These are phyloP conservation scores for Listronotus bonariensis DNA, from an alignment of 1,140 invertebrate species.

Conservation along the genomic window DNA sequence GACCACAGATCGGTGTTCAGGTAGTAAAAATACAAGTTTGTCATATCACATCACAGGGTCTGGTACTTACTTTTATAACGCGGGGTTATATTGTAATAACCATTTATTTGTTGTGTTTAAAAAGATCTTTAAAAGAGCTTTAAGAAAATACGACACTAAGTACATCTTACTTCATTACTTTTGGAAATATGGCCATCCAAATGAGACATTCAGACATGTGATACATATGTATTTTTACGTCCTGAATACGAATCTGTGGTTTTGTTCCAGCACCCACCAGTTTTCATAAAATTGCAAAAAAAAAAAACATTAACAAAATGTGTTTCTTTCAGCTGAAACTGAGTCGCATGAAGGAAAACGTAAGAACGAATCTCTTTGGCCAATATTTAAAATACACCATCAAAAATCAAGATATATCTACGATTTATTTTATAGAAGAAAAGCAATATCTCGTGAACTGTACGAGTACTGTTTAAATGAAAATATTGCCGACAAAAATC, in stretches of 20 bases:
- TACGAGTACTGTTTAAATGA: slow-evolving; percentile 98
- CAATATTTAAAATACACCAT: slow-evolving; percentile 99
- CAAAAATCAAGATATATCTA: slow-evolving; percentile 98
- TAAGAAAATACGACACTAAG: too few species aligned
- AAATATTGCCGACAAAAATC: slow-evolving; percentile 95
- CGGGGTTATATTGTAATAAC: too few species aligned
- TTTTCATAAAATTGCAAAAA: background rate
- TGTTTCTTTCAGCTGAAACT: slow-evolving; percentile 51
- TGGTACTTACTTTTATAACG: too few species aligned
- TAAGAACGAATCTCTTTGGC: slow-evolving; percentile 98
- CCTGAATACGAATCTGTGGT: background rate
- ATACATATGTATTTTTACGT: too few species aligned
- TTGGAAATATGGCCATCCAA: too few species aligned
- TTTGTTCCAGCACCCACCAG: background rate
- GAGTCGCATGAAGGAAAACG: slow-evolving; percentile 99
- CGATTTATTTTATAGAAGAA: slow-evolving; percentile 94
- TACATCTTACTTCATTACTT: too few species aligned
- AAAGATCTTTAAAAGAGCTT: too few species aligned
- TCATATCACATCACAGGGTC: too few species aligned
- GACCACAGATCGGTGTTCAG: too few species aligned
- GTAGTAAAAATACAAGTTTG: too few species aligned
- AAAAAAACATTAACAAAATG: slow-evolving; percentile 9
- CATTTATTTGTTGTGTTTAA: too few species aligned
- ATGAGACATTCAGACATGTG: too few species aligned
- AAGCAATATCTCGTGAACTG: slow-evolving; percentile 95